Evolutionary conservation across 2,113 vertebrate species (phyloP), one percentile per base, ranked within the genome.

Genomic region (Pelecanoides urinatrix): DNA sequence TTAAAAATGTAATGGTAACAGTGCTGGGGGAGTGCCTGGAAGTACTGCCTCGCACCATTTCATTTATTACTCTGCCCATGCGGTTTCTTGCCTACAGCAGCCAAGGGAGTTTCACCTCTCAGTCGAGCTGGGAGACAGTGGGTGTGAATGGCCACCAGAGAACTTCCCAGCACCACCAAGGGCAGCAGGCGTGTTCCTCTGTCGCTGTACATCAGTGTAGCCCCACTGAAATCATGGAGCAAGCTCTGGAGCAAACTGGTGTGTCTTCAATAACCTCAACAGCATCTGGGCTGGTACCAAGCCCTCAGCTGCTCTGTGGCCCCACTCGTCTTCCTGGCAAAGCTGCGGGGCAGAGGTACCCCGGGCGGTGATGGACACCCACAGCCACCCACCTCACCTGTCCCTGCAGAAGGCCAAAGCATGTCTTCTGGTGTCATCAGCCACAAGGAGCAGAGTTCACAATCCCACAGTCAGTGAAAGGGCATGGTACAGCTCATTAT

Each of bases 291-390:
- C n/a, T n/a, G n/a, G 29, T 40, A 76, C 22, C 50, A 32, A 77
- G 49, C 56, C 36, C 26, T 77, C 44, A 65, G 20, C 63, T 56
- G 40, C 55, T 40, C 55, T 26, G 68, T 18, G 36, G 29, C 25
- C 47, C 3, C 0, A 27, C 11, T 83, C 61, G 47, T 10, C 47
- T 55, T 42, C 20, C 21, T 49, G 30, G 13, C 21, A 56, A 56
- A 63, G 52, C 55, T 55, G 30, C 13, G 1, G n/a, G 26, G 26
- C 56, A 32, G 59, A 21, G 50, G 22, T 29, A 50, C 22, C 30
- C 18, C 1, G 0, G 42, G 36, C 4, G 1, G 18, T 29, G 38
- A 32, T 4, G 22, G 73, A 52, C 32, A 34, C 26, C 30, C 36
- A 22, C n/a, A 58, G 22, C 34, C 32, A 85, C 74, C 44, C 45